These are phyloP conservation scores for Sorex maritimensis DNA, from an alignment of 2,797 vertebrate genomes.

Conservation along the genomic window DNA sequence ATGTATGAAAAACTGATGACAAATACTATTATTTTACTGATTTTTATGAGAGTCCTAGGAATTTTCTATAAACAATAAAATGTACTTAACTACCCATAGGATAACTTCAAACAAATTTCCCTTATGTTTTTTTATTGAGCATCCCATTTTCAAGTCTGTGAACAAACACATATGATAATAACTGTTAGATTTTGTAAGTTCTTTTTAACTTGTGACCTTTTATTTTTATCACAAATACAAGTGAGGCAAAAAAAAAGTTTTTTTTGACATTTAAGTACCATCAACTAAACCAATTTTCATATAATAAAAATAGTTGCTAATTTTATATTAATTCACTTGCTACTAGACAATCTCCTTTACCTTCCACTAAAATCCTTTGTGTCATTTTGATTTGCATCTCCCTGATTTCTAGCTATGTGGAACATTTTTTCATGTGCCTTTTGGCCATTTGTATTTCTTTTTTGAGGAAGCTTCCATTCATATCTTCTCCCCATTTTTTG, in stretches of 20 bases:
- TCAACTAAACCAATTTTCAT: neutral
- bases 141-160: neutral
- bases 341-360: neutral
- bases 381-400: too few species aligned
- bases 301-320: neutral
- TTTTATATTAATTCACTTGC: neutral
- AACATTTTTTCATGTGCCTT: too few species aligned
- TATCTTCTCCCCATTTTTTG: too few species aligned
- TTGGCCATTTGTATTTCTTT: too few species aligned
- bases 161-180: neutral
- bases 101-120: too few species aligned
- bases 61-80: neutral
- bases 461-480: too few species aligned
- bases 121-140: neutral
- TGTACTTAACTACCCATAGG: neutral
- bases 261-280: neutral
- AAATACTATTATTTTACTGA: neutral
- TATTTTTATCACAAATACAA: neutral
- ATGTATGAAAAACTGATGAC: neutral
- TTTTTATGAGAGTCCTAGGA: neutral
- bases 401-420: too few species aligned
- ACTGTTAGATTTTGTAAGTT: neutral
- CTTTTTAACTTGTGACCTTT: constrained; percentile 4
- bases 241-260: neutral
- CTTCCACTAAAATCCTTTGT: neutral